These are phyloP conservation scores for Muscicapa adusta DNA, from an alignment of 2,113 vertebrate species.

Conservation along the genomic window DNA sequence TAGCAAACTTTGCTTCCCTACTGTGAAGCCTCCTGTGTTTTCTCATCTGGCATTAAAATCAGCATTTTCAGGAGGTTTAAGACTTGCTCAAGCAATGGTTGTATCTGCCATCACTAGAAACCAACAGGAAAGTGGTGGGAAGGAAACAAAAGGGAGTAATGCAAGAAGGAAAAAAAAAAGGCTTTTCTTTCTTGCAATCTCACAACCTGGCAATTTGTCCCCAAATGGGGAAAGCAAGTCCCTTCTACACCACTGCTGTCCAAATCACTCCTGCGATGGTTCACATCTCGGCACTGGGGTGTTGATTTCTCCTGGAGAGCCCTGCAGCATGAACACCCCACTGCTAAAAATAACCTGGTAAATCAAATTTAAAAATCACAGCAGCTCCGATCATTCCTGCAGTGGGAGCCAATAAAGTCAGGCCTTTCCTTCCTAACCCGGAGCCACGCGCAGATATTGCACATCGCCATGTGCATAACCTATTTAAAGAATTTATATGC, in stretches of 20 bases:
- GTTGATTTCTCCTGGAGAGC: not conserved
- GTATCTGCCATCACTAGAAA: not conserved
- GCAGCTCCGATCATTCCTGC: slow-evolving; percentile 12
- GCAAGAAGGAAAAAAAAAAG: accelerated
- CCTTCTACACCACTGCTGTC: not conserved
- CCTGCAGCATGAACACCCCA: slow-evolving; percentile 23
- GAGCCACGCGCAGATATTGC: slow-evolving; percentile 15
- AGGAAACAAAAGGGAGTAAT: not conserved
- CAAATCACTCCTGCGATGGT: not conserved
- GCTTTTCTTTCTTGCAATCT: not conserved
- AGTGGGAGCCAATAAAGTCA: slow-evolving; percentile 48
- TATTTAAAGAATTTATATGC: slow-evolving; percentile 50
- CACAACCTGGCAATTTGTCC: not conserved
- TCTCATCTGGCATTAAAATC: not conserved
- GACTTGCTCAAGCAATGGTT: not conserved
- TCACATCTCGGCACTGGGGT: not conserved
- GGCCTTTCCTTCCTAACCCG: slow-evolving; percentile 30
- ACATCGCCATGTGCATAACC: slow-evolving; percentile 44
- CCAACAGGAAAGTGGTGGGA: not conserved
- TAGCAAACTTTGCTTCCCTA: not conserved
- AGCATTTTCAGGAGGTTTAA: not conserved
- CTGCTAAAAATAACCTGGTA: slow-evolving; percentile 26
- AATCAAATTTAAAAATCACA: slow-evolving; percentile 35
- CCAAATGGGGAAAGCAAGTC: accelerated
- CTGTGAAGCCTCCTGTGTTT: not conserved